Conservation (phyloP, 2,797 vertebrate genomes). For the Glyptemys insculpta region DNA sequence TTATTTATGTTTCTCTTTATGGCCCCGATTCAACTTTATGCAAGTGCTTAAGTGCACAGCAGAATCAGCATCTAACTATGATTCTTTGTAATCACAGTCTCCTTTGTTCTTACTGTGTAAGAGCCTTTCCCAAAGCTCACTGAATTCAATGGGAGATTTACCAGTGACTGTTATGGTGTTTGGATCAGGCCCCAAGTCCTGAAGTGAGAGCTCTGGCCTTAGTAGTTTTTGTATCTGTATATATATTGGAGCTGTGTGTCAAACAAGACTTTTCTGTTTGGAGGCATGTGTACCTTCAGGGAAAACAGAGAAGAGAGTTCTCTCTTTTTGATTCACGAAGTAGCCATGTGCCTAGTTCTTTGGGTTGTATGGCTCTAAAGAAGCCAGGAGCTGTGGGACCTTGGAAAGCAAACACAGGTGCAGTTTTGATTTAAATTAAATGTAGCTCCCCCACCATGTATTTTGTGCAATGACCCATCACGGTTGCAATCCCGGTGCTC, state of each 20-base stretch:
- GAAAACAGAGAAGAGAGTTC: neutral
- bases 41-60: neutral
- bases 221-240: neutral
- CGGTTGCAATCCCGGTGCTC: neutral
- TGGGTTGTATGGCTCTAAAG: neutral
- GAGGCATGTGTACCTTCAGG: neutral
- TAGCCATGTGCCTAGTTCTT: neutral
- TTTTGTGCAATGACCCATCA: accelerated
- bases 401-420: constrained; percentile 11
- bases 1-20: neutral
- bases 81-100: neutral
- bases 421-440: neutral
- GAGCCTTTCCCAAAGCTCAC: neutral
- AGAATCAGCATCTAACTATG: neutral
- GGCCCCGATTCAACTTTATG: neutral
- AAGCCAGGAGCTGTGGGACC: accelerated
- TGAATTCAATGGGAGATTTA: neutral
- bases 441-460: accelerated
- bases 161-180: neutral
- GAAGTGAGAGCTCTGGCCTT: neutral
- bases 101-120: neutral
- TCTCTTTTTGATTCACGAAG: neutral
- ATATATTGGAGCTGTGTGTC: neutral
- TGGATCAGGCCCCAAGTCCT: neutral
- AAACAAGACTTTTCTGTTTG: neutral